Base-by-base conservation (phyloP, 2,888 invertebrate genomes). In the Pinctada fucata region DNA sequence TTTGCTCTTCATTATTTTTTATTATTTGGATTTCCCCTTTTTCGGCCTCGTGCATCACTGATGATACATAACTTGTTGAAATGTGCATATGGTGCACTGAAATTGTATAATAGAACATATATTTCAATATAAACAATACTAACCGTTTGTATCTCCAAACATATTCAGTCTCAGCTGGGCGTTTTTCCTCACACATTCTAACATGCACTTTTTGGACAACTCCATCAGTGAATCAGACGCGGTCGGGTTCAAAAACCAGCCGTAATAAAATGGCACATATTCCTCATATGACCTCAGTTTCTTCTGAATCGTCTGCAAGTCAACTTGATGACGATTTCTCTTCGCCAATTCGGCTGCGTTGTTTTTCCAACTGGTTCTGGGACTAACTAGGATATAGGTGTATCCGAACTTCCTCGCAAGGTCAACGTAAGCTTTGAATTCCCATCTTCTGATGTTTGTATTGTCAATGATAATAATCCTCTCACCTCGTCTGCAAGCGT, bases 391-490 rank as follows among this genome's bases (percentile, higher is more conserved):
- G 3, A 93, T 73, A 13, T 89, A 87, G 69, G 90, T 84, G 83
- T 93, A 93, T 70, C 84, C 81, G 74, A 84, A 78, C 66, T 81
- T 76, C 3, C 68, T 78, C 1, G 92, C 92, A 31, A 92, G 79
- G 3, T 87, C 77, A 10, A 90, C 64, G 78, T 93, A 93, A 51
- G 79, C 79, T 16, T 88, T 84, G 87, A 91, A 89, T 81, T 92
- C 91, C 92, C 92, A 92, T 51, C 84, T 81, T 51, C 83, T 84
- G 3, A 93, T 86, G 81, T 92, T 91, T 63, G 92, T 92, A 85
- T 93, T 93, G 85, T 93, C 93, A 66, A 93, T 90, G 31, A 93
- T 84, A 2, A 93, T 84, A 1, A 90, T 84, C 3, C 80, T 84
- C 3, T 51, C 79, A 0, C 84, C 84, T 45, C 82, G 82, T n/a